Conservation (phyloP, 2,113 vertebrate genomes). For the Megatriorchis doriae region DNA sequence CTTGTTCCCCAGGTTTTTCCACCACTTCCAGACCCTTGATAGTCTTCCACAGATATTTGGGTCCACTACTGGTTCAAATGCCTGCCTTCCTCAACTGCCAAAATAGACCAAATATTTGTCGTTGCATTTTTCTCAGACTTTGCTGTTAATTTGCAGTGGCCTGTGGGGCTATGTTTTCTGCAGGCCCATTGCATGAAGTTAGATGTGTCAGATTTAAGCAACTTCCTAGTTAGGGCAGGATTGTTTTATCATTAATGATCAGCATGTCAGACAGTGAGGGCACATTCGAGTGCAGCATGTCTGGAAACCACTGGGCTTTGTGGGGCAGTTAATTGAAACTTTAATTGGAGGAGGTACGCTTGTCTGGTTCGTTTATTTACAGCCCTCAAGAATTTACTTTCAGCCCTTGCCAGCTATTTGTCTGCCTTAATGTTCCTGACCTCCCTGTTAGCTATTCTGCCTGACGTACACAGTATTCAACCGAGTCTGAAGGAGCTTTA, state of each 20-base stretch:
- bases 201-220: background rate
- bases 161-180: background rate
- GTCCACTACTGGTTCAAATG: background rate
- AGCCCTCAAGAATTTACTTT: conserved; percentile 15
- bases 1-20: background rate
- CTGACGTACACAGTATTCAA: background rate
- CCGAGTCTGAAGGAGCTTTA: background rate
- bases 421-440: background rate
- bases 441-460: background rate
- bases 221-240: background rate
- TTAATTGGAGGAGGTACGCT: background rate
- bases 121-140: background rate
- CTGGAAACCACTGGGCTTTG: conserved; percentile 7
- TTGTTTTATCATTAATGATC: background rate
- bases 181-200: background rate
- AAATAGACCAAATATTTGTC: background rate
- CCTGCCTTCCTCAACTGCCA: background rate
- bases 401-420: conserved; percentile 22
- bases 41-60: background rate
- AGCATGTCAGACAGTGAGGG: background rate
- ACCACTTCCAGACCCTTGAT: background rate
- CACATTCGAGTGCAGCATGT: background rate
- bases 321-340: conserved; percentile 2
- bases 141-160: background rate
- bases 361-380: conserved; percentile 17